Conservation (phyloP, 2,797 vertebrate species). For the Aphelocoma californica region DNA sequence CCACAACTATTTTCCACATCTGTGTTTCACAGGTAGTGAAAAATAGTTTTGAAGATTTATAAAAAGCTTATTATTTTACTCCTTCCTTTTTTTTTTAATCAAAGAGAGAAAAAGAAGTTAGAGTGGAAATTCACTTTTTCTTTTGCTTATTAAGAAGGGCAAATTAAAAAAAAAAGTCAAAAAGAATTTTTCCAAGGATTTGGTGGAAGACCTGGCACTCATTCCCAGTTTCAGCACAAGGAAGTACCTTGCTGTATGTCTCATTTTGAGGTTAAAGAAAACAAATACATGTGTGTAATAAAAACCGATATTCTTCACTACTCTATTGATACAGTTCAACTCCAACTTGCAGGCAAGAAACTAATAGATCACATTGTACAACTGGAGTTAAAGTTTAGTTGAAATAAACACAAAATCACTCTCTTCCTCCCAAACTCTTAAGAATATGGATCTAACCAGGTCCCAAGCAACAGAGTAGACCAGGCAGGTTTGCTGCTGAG, state of each 20-base stretch:
- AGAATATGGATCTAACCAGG: not conserved
- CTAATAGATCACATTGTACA: not conserved
- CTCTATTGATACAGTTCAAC: not conserved
- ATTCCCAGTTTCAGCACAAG: not conserved
- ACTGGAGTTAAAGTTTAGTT: not conserved
- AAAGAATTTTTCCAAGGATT: not conserved
- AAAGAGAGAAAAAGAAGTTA: not conserved
- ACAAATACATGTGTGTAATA: not conserved
- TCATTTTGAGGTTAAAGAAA: not conserved
- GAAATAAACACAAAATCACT: not conserved
- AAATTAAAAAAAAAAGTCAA: not conserved
- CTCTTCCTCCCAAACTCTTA: not conserved
- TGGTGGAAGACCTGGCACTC: not conserved
- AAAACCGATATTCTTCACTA: not conserved
- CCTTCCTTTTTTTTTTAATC: not conserved
- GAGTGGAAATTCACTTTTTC: not conserved
- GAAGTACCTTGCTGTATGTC: not conserved
- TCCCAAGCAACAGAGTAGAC: rapidly evolving
- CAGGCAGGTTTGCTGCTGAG: not conserved
- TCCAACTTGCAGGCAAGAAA: not conserved
- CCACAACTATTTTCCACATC: not conserved
- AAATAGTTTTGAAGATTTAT: not conserved
- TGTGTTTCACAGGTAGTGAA: not conserved
- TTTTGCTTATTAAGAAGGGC: not conserved
- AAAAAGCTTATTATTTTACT: not conserved